Conservation (phyloP, 2,888 invertebrate species). For the Stratiomys singularior region DNA sequence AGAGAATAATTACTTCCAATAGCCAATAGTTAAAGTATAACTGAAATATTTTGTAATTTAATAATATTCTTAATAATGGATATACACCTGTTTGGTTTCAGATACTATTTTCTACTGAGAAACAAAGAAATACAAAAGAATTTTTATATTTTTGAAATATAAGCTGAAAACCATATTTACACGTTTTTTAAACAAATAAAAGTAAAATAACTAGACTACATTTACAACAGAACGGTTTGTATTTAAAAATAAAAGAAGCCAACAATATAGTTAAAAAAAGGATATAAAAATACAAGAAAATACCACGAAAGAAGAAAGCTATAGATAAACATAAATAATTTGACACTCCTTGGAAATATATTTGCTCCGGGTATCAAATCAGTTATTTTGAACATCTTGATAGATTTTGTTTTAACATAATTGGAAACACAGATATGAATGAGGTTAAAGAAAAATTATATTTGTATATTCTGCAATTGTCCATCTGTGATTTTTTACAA, state of each 20-base stretch:
- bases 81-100: slow-evolving; percentile 50
- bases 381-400: background rate
- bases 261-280: background rate
- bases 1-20: slow-evolving; percentile 28
- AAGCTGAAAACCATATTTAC: slow-evolving; percentile 49
- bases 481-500: slow-evolving; percentile 50
- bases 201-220: slow-evolving; percentile 12
- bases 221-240: slow-evolving; percentile 44
- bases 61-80: slow-evolving; percentile 23
- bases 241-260: slow-evolving; percentile 20
- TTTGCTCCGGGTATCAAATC: background rate
- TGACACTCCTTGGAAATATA: too few species aligned
- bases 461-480: slow-evolving; percentile 47
- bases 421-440: slow-evolving; percentile 26
- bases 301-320: too few species aligned
- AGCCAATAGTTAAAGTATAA: slow-evolving; percentile 42
- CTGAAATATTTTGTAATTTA: slow-evolving; percentile 42
- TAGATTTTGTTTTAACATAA: slow-evolving; percentile 12
- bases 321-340: too few species aligned
- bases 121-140: slow-evolving; percentile 40
- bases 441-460: slow-evolving; percentile 34
- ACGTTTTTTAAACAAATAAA: slow-evolving; percentile 45
- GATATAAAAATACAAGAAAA: too few species aligned
- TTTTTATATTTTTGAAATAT: slow-evolving; percentile 51
- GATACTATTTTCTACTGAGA: slow-evolving; percentile 51